Conservation (phyloP, 1,140 invertebrate species). For the Sitobion miscanthi region DNA sequence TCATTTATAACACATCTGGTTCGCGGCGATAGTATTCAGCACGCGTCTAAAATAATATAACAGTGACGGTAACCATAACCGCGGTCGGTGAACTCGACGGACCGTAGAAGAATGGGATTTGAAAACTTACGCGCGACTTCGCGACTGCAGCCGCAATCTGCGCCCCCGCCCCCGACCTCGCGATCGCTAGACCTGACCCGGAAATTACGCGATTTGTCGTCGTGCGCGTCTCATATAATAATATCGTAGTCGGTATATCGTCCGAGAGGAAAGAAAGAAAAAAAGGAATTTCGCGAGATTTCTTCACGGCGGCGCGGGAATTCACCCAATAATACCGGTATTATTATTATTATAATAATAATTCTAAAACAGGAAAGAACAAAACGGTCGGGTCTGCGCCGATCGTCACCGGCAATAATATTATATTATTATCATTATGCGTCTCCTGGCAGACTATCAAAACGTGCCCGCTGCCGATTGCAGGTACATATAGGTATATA, state of each 20-base stretch:
- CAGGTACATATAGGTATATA: neutral
- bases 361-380: neutral
- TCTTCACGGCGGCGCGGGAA: neutral
- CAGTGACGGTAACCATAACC: neutral
- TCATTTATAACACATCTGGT: no score
- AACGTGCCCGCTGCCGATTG: neutral
- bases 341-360: neutral
- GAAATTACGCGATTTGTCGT: neutral
- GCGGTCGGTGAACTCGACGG: neutral
- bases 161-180: no score
- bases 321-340: neutral
- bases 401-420: neutral
- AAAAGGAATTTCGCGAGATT: neutral
- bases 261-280: neutral
- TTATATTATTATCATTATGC: slow-evolving; percentile 13
- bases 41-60: neutral
- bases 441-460: neutral
- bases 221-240: no score
- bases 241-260: no score
- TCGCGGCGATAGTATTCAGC: no score
- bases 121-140: neutral
- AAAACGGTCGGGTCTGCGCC: neutral
- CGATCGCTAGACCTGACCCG: neutral
- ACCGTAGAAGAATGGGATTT: neutral
- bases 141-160: no score